These are phyloP conservation scores for Mycteria americana DNA, from an alignment of 2,797 vertebrate genomes.

Conservation along the genomic window DNA sequence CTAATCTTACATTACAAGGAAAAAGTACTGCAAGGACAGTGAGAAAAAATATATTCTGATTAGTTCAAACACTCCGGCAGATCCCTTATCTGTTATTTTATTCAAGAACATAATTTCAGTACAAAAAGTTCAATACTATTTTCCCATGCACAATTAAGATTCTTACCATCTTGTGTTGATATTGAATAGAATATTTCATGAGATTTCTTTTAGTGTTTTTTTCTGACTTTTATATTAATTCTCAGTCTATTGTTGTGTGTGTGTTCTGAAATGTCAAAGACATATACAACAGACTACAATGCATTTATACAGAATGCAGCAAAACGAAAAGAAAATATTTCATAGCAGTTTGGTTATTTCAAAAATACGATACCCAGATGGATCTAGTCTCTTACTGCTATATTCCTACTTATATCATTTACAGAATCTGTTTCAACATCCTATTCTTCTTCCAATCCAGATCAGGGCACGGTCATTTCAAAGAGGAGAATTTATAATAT, in stretches of 20 bases:
- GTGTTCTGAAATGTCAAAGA: neutral
- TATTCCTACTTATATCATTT: neutral
- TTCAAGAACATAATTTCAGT: constrained; percentile 17
- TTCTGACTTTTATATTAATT: neutral
- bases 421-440: neutral
- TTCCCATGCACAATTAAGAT: constrained; percentile 10
- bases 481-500: neutral
- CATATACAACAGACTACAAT: neutral
- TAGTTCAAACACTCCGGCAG: neutral
- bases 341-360: neutral
- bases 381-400: neutral
- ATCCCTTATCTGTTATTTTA: constrained; percentile 12
- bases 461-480: neutral
- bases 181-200: neutral
- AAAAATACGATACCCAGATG: neutral
- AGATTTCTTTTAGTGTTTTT: neutral
- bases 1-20: neutral
- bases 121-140: neutral
- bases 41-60: neutral
- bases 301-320: neutral
- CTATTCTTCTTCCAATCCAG: neutral
- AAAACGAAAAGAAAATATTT: neutral
- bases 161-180: neutral
- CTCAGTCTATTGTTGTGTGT: neutral
- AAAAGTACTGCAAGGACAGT: neutral